Percentiles rank a stretch among this genome's conserved stretches.
Evolutionary conservation across 64 coral and sea anemone species (phyloP).

Genomic region (Pocillopora damicornis): DNA sequence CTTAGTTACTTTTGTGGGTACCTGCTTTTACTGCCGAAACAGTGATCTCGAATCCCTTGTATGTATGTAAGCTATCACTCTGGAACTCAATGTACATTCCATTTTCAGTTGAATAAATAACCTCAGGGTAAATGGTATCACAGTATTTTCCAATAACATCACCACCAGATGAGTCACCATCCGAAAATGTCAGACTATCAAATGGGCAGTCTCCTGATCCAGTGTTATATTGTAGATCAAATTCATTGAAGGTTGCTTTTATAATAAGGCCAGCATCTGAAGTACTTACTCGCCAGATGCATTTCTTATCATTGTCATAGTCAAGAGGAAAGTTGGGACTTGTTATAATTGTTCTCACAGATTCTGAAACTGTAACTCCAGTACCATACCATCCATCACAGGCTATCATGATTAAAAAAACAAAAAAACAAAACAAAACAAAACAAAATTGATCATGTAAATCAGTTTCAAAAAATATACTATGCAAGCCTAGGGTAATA

Average conservation of each 20-base stretch:
- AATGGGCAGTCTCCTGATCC: neutral
- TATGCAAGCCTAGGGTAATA: too few species aligned
- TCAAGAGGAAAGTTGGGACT: neutral
- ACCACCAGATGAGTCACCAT: neutral
- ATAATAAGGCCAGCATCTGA: neutral
- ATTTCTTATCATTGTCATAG: neutral
- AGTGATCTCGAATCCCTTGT: neutral
- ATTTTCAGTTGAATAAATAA: neutral
- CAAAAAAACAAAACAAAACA: too few species aligned
- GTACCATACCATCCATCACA: too few species aligned
- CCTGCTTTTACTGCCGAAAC: neutral
- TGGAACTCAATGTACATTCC: neutral
- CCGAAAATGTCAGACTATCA: neutral
- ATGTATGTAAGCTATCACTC: neutral
- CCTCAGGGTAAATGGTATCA: neutral
- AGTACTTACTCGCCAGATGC: neutral
- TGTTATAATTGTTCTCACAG: neutral
- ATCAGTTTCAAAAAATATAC: too few species aligned
- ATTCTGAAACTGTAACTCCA: neutral
- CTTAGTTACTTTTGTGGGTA: neutral
- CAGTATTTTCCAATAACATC: neutral
- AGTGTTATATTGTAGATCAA: neutral
- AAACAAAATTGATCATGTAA: too few species aligned
- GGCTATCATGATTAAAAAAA: too few species aligned
- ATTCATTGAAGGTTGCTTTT: neutral